These are phyloP conservation scores for Chaunax sp. DNA, from an alignment of 2,797 vertebrate genomes.

Conservation along the genomic window DNA sequence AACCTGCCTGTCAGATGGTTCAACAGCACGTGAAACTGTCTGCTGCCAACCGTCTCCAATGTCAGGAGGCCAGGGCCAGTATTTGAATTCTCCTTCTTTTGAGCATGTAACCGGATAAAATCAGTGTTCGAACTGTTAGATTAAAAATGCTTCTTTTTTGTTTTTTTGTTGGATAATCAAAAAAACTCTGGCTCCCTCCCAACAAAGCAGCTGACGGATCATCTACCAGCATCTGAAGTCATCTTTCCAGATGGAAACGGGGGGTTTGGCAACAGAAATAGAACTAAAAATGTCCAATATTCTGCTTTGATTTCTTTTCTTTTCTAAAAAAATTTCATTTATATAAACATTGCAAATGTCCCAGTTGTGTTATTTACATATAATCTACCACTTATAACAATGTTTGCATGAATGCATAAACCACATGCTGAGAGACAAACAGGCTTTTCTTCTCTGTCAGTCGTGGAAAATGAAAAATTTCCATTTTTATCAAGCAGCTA, in stretches of 20 bases:
- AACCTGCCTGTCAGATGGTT: not conserved
- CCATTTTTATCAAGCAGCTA: too few relatives aligned
- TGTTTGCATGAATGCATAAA: too few relatives aligned
- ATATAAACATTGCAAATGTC: too few relatives aligned
- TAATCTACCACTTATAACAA: too few relatives aligned
- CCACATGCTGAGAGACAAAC: too few relatives aligned
- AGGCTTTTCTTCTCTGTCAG: too few relatives aligned
- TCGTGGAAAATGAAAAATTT: too few relatives aligned
- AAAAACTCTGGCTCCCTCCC: not conserved
- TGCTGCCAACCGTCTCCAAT: too few relatives aligned
- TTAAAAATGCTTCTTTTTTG: not conserved
- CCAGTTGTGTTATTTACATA: too few relatives aligned
- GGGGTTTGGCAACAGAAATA: not conserved
- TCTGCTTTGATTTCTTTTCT: too few relatives aligned
- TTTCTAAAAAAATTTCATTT: too few relatives aligned
- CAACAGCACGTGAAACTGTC: not conserved
- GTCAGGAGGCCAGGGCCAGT: not conserved
- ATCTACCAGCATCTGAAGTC: not conserved
- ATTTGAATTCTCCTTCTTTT: not conserved
- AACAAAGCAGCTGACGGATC: not conserved
- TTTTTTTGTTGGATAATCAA: not conserved
- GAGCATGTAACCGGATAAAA: not conserved
- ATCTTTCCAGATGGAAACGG: not conserved
- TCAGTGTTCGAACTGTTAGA: not conserved
- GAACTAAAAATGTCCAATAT: too few relatives aligned